phyloP scores from a whole-genome alignment of 2,113 vertebrate genomes.

The Camelus bactrianus region DNA sequence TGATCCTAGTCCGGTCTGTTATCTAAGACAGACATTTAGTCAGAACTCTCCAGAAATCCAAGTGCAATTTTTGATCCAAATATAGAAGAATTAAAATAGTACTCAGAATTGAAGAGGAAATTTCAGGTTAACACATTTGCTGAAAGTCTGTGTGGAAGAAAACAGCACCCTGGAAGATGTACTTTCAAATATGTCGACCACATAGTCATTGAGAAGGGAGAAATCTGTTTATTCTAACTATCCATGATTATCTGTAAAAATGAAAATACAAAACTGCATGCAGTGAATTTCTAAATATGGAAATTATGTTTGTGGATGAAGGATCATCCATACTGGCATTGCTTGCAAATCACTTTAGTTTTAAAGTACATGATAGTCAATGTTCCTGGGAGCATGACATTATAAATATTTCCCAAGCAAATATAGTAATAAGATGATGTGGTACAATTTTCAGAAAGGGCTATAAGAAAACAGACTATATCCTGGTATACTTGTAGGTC shows the following conservation, averaged over 20 bases:
- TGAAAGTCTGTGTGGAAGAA: neutral
- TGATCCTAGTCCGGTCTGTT: neutral
- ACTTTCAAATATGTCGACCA: neutral
- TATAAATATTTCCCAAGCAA: slow-evolving; percentile 40
- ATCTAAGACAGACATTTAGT: neutral
- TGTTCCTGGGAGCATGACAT: neutral
- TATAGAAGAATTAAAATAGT: slow-evolving; percentile 29
- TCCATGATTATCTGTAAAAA: neutral
- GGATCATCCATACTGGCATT: neutral
- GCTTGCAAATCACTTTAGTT: neutral
- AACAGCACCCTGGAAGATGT: neutral
- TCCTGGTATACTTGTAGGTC: neutral
- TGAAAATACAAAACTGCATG: neutral
- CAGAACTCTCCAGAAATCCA: neutral
- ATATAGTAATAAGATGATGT: neutral
- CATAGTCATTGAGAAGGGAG: neutral
- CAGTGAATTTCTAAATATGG: neutral
- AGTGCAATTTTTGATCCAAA: neutral
- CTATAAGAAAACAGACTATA: neutral
- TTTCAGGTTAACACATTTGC: neutral
- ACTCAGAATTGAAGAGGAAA: neutral
- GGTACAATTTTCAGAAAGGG: neutral
- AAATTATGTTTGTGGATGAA: neutral
- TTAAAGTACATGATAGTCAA: neutral
- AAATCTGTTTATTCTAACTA: neutral